phyloP scores from a whole-genome alignment of 2,797 vertebrate species.

The Sebastes wilsoni region DNA sequence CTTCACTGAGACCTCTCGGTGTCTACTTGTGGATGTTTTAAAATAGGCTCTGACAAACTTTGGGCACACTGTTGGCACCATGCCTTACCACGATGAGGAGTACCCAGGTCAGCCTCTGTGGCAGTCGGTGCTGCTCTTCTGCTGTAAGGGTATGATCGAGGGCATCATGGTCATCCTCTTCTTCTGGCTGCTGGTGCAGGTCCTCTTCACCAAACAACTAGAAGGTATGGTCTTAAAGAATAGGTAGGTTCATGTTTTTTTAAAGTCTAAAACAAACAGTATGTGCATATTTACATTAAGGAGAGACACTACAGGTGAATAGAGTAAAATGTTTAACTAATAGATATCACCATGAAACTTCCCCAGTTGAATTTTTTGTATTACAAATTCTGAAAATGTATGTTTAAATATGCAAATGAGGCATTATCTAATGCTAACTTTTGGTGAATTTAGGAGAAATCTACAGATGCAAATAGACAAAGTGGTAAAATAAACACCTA shows the following conservation, averaged over 20 bases:
- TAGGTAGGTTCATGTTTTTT: not conserved
- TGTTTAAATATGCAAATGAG: no score
- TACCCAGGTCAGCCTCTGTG: constrained; percentile 77
- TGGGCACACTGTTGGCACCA: constrained; percentile 35
- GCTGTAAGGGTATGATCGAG: constrained; percentile 85
- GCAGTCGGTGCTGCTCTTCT: constrained; percentile 82
- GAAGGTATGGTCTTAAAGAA: constrained; percentile 71
- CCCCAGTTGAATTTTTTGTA: no score
- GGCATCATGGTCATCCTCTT: constrained; percentile 83
- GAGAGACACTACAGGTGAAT: no score
- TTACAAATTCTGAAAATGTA: no score
- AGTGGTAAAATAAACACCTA: no score
- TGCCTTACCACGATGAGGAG: constrained; percentile 78
- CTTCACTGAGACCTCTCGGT: constrained; percentile 4
- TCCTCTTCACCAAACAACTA: constrained; percentile 83
- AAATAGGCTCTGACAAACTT: constrained; percentile 3
- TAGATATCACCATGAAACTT: no score
- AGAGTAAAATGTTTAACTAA: no score
- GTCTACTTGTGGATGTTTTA: constrained; percentile 27
- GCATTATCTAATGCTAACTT: no score
- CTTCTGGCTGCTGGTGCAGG: constrained; percentile 84
- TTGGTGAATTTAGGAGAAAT: no score
- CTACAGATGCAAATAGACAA: no score
- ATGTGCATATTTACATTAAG: no score
- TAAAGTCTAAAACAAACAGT: not conserved